Evolutionary conservation across 2,113 vertebrate species (phyloP), one percentile per base, ranked within the genome.

Genomic region (Chloropsis hardwickii): DNA sequence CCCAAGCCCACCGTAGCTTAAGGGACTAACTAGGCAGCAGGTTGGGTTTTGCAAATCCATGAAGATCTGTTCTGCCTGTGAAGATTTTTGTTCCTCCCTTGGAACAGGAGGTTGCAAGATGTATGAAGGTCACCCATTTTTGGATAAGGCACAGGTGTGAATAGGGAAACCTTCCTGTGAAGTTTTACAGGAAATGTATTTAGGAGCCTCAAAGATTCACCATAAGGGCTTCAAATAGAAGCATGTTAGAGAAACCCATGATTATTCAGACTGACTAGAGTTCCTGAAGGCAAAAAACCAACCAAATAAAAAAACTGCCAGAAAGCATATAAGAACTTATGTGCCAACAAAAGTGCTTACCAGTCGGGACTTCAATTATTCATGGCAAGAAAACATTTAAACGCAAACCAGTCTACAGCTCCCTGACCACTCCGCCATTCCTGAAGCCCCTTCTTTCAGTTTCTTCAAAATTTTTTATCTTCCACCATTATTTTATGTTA

Each of bases 91-190:
- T 37, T 8, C 21, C 35, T 77, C 24, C 39, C 39, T 53, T 76
- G 25, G 58, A 67, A 48, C 15, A 57, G 2, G 4, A 58, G 9
- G 8, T 18, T 44, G 31, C 28, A 67, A 64, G 19, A 62, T 1
- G 1, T 9, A 12, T 53, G 54, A 29, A 67, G 39, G 16, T 27
- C 1, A 3, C 7, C 3, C 11, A 28, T n/a, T 45, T 58, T 35
- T 50, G 12, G 3, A 50, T 33, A n/a, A 12, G 72, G 10, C 2
- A 8, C 29, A 10, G 0, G 0, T 21, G 20, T 35, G 12, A 72
- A 54, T 28, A 53, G 12, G 10, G 15, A 78, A 87, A 72, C 1
- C 6, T 77, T 81, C 31, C 21, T 35, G 23, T 37, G 54, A 33
- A 67, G 12, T 29, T 27, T 37, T 37, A 54, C 7, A 50, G 21